Evolutionary conservation across 2,797 vertebrate genomes (phyloP), one percentile per base, ranked within the genome.

Genomic region (Amblyopsis hoosieri): DNA sequence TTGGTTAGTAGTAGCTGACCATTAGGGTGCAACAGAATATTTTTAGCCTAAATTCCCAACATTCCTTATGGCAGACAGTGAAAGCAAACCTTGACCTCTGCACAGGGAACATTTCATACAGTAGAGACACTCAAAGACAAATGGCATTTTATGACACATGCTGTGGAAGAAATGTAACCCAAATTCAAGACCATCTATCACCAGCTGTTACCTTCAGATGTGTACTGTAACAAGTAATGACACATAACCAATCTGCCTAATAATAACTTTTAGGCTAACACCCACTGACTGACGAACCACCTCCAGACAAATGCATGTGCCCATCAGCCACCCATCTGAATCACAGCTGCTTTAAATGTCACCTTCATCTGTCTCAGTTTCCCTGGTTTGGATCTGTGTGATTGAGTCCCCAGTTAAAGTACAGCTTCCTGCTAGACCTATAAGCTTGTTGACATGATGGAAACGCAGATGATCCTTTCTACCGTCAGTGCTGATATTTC

Each of bases 1-100:
- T 6, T 12, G 13, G 33, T 48, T n/a, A 51, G 60, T 17, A 42
- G 60, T 49, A 42, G 57, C 37, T 51, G 60, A 12, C 12, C n/a
- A 52, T 60, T 1, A 31, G 53, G 52, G 64, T 72, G 74, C 66
- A 56, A 57, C 12, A 33, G 67, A 79, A 75, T 82, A 86, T 76
- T 74, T 86, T 84, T 79, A 85, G 69, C 76, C 73, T 60, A 62
- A 84, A 88, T 90, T 87, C 77, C 68, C 67, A 63, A 72, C 85
- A 87, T 90, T 87, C 76, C 76, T 85, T 29, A 12, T 62, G 80
- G 80, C 82, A 81, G 83, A 89, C 86, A 66, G 72, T 37, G 52
- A 60, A 74, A 66, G 53, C 66, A 47, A 53, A 52, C 57, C 54
- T 51, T 64, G 57, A 69, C 60, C 79, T 71, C 64, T 8, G 80